phyloP scores from a whole-genome alignment of 2,888 invertebrate genomes.

The Gandaritis pyraliata region DNA sequence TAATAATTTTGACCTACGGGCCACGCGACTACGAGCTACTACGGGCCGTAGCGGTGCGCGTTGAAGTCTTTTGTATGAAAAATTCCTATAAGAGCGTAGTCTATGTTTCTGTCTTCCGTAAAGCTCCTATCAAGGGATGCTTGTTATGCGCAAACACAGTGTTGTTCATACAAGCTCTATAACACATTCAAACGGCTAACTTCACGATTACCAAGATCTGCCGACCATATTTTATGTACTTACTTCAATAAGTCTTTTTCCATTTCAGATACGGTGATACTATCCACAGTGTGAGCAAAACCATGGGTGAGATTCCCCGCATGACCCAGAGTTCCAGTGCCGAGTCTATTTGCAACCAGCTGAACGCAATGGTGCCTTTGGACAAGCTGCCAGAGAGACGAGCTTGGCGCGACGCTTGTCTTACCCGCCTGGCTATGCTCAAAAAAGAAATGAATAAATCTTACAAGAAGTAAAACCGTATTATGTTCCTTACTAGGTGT shows the following conservation, averaged over 20 bases:
- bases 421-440: conserved; percentile 91
- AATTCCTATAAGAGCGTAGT: background rate
- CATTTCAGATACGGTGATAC: conserved; percentile 81
- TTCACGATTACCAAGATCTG: no score
- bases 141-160: no score
- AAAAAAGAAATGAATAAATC: conserved; percentile 88
- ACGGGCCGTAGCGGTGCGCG: conserved; percentile 12
- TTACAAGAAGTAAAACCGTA: conserved; percentile 50
- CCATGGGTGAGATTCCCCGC: conserved; percentile 89
- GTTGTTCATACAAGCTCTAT: no score
- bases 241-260: background rate
- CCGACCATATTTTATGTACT: no score
- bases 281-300: conserved; percentile 86
- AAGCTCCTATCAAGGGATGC: no score
- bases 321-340: conserved; percentile 87
- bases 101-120: no score
- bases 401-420: conserved; percentile 92
- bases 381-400: conserved; percentile 89
- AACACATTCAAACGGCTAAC: no score
- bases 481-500: background rate
- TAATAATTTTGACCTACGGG: background rate
- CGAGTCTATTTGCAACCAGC: conserved; percentile 87
- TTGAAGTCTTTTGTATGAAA: conserved; percentile 14
- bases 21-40: conserved; percentile 4
- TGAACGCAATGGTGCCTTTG: conserved; percentile 89